Conservation (phyloP, 1,140 invertebrate genomes). For the Heliconius eleuchia region DNA sequence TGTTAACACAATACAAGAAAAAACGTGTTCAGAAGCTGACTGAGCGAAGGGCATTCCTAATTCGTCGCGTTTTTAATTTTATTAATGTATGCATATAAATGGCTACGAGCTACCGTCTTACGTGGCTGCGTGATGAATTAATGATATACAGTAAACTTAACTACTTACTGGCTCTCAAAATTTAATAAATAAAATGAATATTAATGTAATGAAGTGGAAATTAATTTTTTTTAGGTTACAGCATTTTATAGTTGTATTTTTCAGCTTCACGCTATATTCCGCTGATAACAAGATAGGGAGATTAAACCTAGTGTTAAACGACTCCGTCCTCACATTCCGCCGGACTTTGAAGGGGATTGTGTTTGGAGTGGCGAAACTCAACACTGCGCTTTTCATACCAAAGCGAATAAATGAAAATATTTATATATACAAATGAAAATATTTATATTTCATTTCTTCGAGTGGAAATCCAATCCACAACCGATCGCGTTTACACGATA, state of each 20-base stretch:
- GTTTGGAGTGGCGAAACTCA: no score
- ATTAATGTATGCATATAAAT: slow-evolving; percentile 5
- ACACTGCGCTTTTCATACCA: no score
- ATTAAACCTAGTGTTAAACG: neutral
- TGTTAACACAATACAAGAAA: slow-evolving; percentile 6
- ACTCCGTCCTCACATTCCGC: neutral
- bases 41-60: slow-evolving; percentile 1
- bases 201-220: neutral
- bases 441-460: no score
- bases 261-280: neutral
- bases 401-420: no score
- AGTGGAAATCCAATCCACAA: no score
- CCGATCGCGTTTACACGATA: no score
- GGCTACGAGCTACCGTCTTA: neutral
- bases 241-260: neutral
- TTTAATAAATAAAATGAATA: neutral
- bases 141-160: neutral
- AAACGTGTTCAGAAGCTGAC: neutral
- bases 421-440: no score
- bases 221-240: neutral
- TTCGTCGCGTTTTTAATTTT: slow-evolving; percentile 11
- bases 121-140: neutral
- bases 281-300: neutral
- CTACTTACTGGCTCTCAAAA: neutral
- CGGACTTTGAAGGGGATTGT: neutral